These are phyloP conservation scores for Ficedula albicollis DNA, from an alignment of 2,797 vertebrate species.

Conservation along the genomic window DNA sequence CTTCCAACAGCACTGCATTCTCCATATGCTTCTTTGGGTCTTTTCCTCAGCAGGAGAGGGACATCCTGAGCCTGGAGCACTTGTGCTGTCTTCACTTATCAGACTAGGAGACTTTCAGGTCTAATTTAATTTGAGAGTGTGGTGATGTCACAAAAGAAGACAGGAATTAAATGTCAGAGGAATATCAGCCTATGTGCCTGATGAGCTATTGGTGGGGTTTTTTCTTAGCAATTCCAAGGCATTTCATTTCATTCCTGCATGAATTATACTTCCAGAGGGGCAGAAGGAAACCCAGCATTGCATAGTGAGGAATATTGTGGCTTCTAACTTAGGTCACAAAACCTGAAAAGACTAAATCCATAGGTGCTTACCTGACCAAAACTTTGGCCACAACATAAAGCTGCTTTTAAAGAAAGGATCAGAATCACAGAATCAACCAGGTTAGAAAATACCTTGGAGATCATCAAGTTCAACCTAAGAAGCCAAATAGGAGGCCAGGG, in stretches of 20 bases:
- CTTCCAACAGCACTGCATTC: neutral
- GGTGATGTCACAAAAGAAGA: slow-evolving; percentile 8
- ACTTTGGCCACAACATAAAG: neutral
- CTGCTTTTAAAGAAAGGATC: neutral
- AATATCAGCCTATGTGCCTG: neutral
- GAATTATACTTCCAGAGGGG: neutral
- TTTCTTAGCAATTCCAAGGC: neutral
- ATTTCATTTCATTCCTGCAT: neutral
- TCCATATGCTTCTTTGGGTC: neutral
- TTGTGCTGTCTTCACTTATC: neutral
- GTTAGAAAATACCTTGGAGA: neutral
- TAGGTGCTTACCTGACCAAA: neutral
- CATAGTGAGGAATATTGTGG: neutral
- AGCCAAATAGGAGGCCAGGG: neutral
- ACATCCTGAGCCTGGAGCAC: neutral
- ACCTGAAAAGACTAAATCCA: neutral
- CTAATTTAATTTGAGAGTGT: slow-evolving; percentile 27
- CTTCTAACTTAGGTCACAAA: neutral
- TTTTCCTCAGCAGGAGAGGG: neutral
- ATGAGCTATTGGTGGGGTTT: neutral
- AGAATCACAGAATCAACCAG: neutral
- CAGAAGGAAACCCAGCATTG: neutral
- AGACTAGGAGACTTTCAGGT: neutral
- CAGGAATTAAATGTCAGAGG: slow-evolving; percentile 10
- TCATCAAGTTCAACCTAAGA: neutral